phyloP scores from a whole-genome alignment of 2,888 invertebrate species.

The Brachyptera risi region DNA sequence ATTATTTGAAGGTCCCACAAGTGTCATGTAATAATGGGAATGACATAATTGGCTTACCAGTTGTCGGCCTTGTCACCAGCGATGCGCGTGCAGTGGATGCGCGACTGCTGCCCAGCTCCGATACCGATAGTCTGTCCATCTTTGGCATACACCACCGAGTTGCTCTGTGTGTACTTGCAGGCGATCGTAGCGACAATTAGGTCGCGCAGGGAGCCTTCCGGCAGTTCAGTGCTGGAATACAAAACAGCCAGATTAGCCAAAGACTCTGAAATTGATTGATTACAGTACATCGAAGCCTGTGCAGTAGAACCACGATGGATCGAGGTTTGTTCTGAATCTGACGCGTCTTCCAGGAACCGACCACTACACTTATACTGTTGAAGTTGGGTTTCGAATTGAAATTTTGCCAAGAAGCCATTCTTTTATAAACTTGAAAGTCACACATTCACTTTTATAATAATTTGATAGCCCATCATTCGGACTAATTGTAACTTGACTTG shows the following conservation, averaged over 20 bases:
- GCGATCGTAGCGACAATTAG: conserved; percentile 94
- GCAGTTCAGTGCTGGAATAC: conserved; percentile 43
- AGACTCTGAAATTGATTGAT: too few species aligned
- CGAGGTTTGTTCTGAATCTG: too few species aligned
- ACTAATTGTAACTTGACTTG: too few species aligned
- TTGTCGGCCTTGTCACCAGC: conserved; percentile 97
- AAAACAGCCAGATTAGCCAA: conserved; percentile 4
- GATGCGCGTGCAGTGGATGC: conserved; percentile 95
- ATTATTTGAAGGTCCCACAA: neutral
- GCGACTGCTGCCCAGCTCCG: conserved; percentile 98
- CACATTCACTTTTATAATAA: too few species aligned
- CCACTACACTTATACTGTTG: too few species aligned
- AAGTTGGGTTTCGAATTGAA: too few species aligned
- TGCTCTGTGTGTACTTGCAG: conserved; percentile 96
- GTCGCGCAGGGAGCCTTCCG: conserved; percentile 77
- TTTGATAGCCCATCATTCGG: too few species aligned
- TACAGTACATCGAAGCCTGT: neutral
- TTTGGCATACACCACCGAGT: conserved; percentile 94
- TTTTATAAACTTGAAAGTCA: too few species aligned
- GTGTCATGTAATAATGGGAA: neutral
- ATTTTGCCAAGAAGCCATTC: too few species aligned
- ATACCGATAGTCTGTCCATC: conserved; percentile 93
- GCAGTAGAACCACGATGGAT: neutral
- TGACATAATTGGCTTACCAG: conserved; percentile 59
- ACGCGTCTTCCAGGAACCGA: too few species aligned